Base-by-base conservation (phyloP, 2,113 vertebrate genomes). In the Axis porcinus region DNA sequence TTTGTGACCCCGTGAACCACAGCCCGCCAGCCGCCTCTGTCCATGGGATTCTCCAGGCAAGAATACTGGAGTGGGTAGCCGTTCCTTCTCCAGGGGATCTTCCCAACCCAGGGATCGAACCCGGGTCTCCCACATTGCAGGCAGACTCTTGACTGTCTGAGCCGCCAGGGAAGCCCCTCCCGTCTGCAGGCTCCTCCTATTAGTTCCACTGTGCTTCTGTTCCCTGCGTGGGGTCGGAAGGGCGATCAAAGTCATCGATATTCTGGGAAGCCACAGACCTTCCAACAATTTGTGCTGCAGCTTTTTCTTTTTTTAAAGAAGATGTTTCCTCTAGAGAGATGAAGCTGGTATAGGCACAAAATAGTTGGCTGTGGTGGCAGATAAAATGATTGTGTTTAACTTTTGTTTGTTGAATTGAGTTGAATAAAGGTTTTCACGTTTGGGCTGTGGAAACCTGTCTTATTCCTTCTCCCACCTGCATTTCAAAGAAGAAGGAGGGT, bases 311-410 rank as follows among this genome's bases (percentile, higher is more conserved):
- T 74, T 88, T 74, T 91, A 52, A 94, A 93, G 78, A 95, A 95
- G 81, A 50, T 57, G 47, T 92, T 95, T 94, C 45, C 64, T 86
- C 55, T 62, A 5, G 55, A 86, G n/a, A 93, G 83, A 74, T n/a
- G 57, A 96, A 97, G 86, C 67, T 50, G n/a, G 23, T 50, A 21
- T 19, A 81, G 86, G 62, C 70, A 60, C 82, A 40, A 33, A 98
- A 93, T 84, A 67, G 88, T 83, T 89, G 67, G 40, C 58, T 2
- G 5, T 60, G 50, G 70, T 54, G 21, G 70, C 74, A 58, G 86
- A 43, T 79, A 88, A 94, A 92, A 93, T 93, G 97, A 84, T 81
- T 45, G 52, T 76, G 74, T 55, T 76, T 91, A 25, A 89, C 92
- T 86, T 97, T 10, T 78, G 78, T 86, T 89, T 94, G 60, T 43